Evolutionary conservation across 2,797 vertebrate species (phyloP), one percentile per base, ranked within the genome.

Genomic region (Sebastes baramenuke): DNA sequence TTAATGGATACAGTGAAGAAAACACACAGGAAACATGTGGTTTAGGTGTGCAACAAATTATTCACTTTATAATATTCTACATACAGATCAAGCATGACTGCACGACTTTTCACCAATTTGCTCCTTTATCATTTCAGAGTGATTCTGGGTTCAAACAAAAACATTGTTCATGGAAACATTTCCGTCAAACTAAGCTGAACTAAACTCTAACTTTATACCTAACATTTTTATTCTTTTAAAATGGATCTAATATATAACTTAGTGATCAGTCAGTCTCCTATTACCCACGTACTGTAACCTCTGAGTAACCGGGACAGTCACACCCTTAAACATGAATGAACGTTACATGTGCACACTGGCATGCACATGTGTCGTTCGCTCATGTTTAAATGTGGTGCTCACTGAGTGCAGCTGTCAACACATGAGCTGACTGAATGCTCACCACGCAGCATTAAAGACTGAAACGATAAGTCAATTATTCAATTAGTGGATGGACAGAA

Each of bases 361-460:
- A 9, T 61, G 74, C 70, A 80, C 72, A 77, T 66, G 72, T 62
- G 67, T 6, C 6, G 6, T 34, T 80, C 65, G 75, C 42, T 58
- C 67, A 75, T 64, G 73, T 67, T 68, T 54, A 67, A 75, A 79
- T 72, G 34, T 18, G 22, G 56, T 12, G 75, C 55, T 54, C 34
- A 62, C 7, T 80, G 65, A 32, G 46, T 3, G 66, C 74, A 83
- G 72, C 75, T 70, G 74, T 72, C 70, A 49, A 6, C 20, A 38
- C 27, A 29, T 27, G 32, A 59, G 59, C 72, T 14, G 12, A 56
- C 58, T 36, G 24, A 60, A 70, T 30, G 54, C 58, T 38, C 27
- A 61, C 29, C 2, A 1, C 34, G n/a, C 6, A 30, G 24, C 1
- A 12, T n/a, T 5, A 8, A 29, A 67, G 8, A 38, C 14, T 58